Conservation (phyloP, 2,888 invertebrate genomes). For the Heliconius sara region DNA sequence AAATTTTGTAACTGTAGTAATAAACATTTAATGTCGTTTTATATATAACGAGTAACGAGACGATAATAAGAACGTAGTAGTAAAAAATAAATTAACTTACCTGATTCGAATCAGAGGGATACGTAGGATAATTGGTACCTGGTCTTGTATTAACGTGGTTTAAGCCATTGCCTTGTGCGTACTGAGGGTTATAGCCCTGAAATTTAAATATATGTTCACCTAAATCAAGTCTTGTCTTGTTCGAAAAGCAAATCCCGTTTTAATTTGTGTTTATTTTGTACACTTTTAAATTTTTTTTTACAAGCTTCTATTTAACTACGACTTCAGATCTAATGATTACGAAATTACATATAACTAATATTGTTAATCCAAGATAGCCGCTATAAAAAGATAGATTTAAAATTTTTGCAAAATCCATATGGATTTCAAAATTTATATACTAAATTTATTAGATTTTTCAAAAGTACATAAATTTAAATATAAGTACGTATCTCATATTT, state of each 20-base stretch:
- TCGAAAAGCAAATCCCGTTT: slow-evolving; percentile 2
- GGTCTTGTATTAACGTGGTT: slow-evolving; percentile 20
- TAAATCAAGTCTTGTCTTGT: slow-evolving; percentile 10
- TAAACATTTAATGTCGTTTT: no score
- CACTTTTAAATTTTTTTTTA: neutral
- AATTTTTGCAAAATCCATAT: no score
- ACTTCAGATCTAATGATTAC: no score
- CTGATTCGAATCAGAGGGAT: slow-evolving; percentile 26
- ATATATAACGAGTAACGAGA: no score
- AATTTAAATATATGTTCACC: slow-evolving; percentile 6
- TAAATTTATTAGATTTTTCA: no score
- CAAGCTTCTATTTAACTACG: no score
- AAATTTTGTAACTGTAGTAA: no score
- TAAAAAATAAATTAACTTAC: slow-evolving; percentile 19
- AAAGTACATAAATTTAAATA: neutral
- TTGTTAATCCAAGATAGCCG: no score
- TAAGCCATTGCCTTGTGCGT: slow-evolving; percentile 20
- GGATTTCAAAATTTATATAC: no score
- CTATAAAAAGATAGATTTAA: no score
- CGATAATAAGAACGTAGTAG: no score
- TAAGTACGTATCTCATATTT: neutral
- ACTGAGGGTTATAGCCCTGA: slow-evolving; percentile 28
- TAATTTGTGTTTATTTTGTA: neutral
- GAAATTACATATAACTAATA: no score
- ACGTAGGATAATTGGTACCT: slow-evolving; percentile 26